Evolutionary conservation across 2,113 vertebrate species (phyloP).

Genomic region (Nyctereutes procyonoides): DNA sequence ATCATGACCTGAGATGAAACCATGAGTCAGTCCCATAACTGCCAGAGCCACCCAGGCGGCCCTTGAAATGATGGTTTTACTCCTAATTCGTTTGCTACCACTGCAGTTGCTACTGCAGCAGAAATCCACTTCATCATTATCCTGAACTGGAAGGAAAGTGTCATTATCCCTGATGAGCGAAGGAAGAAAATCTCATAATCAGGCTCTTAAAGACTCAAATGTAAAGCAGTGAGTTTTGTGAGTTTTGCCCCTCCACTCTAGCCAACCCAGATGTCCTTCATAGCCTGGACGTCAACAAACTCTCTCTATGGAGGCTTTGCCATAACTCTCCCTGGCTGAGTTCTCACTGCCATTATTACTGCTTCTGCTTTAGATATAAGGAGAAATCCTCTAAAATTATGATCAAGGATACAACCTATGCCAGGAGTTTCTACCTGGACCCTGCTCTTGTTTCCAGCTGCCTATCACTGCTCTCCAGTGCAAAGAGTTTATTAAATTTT

Average conservation of each 20-base stretch:
- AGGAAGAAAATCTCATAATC: not conserved
- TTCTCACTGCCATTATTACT: not conserved
- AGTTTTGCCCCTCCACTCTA: not conserved
- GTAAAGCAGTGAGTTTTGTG: not conserved
- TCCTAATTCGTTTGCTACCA: not conserved
- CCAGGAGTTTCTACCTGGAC: not conserved
- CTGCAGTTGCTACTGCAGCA: not conserved
- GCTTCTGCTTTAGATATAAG: not conserved
- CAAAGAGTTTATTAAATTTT: not conserved
- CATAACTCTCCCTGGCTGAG: not conserved
- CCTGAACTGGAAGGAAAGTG: not conserved
- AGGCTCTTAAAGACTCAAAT: not conserved
- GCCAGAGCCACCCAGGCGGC: not conserved
- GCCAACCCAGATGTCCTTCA: not conserved
- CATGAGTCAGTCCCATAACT: not conserved
- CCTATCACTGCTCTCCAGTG: not conserved
- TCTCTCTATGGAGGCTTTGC: not conserved
- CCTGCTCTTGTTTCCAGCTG: not conserved
- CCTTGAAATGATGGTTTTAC: not conserved
- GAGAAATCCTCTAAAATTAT: not conserved
- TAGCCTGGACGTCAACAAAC: not conserved
- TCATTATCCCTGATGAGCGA: fast-evolving
- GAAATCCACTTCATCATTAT: not conserved
- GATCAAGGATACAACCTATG: not conserved
- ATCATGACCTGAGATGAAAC: not conserved